Evolutionary conservation across 2,797 vertebrate genomes (phyloP).

Genomic region (Poeciliopsis turneri): DNA sequence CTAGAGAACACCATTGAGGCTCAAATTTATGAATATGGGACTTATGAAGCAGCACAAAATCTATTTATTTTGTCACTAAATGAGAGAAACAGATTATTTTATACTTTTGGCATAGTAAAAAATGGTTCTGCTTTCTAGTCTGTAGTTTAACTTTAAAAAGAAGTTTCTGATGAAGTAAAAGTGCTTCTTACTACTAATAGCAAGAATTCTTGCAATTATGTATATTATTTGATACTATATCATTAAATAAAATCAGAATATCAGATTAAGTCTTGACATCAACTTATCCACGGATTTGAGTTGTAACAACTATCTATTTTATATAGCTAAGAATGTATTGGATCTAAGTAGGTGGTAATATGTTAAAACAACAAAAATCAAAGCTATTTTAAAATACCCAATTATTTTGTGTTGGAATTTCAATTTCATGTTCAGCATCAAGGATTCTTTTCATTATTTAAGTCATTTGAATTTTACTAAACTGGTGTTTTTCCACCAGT

Average conservation of each 20-base stretch:
- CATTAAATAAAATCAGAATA: no score
- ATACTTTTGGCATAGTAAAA: background rate
- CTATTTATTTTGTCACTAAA: background rate
- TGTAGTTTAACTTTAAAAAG: background rate
- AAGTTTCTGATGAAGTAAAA: background rate
- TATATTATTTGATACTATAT: no score
- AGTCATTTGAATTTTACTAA: background rate
- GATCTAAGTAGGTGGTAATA: background rate
- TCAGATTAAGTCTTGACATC: background rate
- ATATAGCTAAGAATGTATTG: background rate
- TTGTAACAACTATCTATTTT: background rate
- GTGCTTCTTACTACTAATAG: background rate
- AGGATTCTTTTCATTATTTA: no score
- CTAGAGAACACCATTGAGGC: background rate
- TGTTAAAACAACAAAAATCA: background rate
- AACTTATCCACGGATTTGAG: background rate
- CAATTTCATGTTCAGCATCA: background rate
- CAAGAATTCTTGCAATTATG: background rate
- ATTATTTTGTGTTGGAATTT: background rate
- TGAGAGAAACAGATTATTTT: background rate
- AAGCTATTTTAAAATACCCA: background rate
- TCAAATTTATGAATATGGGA: background rate
- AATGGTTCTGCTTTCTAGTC: background rate
- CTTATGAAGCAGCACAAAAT: background rate
- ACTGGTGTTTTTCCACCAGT: slow-evolving; percentile 64